These are phyloP conservation scores for Glaucidium brasilianum DNA, from an alignment of 2,113 vertebrate genomes.

Conservation along the genomic window DNA sequence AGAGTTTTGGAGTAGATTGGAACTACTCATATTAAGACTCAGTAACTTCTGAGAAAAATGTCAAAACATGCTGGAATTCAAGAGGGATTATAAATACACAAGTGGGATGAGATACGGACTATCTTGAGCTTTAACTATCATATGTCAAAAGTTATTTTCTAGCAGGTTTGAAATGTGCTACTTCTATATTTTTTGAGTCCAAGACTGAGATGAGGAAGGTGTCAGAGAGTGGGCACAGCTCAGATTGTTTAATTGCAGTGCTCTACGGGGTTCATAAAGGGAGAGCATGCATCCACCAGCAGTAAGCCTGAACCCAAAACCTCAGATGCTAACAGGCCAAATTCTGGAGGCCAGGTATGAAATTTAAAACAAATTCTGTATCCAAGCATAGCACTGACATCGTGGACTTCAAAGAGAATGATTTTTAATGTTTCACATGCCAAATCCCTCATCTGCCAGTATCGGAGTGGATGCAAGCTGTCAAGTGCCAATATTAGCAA, in stretches of 20 bases:
- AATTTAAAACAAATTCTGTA: neutral
- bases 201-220: neutral
- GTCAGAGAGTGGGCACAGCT: neutral
- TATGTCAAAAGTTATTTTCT: constrained; percentile 44
- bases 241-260: neutral
- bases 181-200: neutral
- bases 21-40: neutral
- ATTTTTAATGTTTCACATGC: neutral
- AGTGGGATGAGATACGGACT: constrained; percentile 21
- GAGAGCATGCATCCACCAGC: neutral
- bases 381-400: neutral
- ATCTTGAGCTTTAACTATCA: constrained; percentile 32
- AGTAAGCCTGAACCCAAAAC: neutral
- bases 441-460: neutral
- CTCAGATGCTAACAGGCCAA: neutral
- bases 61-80: constrained; percentile 39
- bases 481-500: neutral
- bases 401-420: neutral
- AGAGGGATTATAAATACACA: constrained; percentile 58
- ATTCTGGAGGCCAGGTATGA: neutral
- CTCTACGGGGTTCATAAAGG: neutral
- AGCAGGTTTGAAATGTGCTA: neutral
- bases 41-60: constrained; percentile 53
- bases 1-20: neutral
- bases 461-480: neutral